Evolutionary conservation across 2,888 invertebrate species (phyloP), one percentile per base, ranked within the genome.

Genomic region (Pyralis farinalis): DNA sequence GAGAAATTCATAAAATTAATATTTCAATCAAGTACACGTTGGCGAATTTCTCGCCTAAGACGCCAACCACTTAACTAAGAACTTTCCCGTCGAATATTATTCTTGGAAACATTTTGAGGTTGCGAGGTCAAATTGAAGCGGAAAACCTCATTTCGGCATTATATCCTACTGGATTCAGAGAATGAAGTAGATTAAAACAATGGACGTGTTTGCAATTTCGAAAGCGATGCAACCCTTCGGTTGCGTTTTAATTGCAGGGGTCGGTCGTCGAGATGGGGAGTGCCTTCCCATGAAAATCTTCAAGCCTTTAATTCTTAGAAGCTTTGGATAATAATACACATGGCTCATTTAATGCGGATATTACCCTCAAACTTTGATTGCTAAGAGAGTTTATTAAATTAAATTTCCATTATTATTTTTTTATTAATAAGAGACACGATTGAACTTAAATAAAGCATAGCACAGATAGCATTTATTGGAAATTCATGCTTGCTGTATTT

Each of bases 181-280:
- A 65, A 71, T 63, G 65, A 57, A 76, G 79, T 68, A 78, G 76
- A 85, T 85, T 85, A 84, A 84, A 84, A 85, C 85, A 84, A 86
- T 82, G 84, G 71, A 85, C 84, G 85, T 85, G 86, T 80, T 80
- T 81, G 83, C 77, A 85, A 86, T 86, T 77, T 70, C 55, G 71
- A 77, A 73, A 75, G 68, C 73, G 74, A 62, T 85, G 85, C 85
- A 85, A 81, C 85, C 85, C 84, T 85, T 82, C 66, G 78, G 78
- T 76, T 81, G 83, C 82, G 80, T 80, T 83, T 81, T 84, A 85
- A 86, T 86, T 86, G 84, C 84, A 79, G 63, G 81, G 83, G 79
- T 73, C 65, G 69, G 51, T n/a, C 51, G 45, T 46, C 16, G 44
- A 50, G 43, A 41, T 31, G 42, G 64, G 69, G 64, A n/a, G 58